phyloP scores from a whole-genome alignment of 2,113 vertebrate species.

The Mustelus asterias region DNA sequence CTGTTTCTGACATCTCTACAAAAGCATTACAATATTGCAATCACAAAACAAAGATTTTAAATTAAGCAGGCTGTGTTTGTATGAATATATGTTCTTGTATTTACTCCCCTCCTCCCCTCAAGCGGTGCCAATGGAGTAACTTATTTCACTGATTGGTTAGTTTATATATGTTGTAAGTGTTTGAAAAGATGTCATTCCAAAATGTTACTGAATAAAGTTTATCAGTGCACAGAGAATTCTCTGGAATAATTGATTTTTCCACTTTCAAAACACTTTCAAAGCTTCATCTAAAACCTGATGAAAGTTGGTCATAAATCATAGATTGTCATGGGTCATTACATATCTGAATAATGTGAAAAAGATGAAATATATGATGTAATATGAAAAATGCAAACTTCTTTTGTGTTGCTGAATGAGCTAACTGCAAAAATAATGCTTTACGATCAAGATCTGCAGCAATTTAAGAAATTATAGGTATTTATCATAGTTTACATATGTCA shows the following conservation, averaged over 20 bases:
- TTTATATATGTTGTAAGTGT: background rate
- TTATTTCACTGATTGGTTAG: background rate
- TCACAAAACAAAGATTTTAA: background rate
- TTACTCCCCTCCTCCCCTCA: background rate
- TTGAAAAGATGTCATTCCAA: background rate
- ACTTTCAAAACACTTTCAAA: background rate
- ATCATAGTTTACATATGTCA: background rate
- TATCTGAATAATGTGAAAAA: background rate
- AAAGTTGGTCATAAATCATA: background rate
- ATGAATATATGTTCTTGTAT: background rate
- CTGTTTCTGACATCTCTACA: background rate
- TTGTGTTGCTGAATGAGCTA: background rate
- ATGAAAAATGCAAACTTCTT: constrained; percentile 10
- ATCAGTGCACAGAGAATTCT: background rate
- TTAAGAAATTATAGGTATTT: background rate
- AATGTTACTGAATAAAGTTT: background rate
- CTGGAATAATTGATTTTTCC: background rate
- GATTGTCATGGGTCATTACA: background rate
- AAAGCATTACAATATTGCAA: background rate
- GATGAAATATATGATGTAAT: background rate
- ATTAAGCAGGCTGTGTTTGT: background rate
- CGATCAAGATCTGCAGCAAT: background rate
- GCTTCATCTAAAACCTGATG: background rate
- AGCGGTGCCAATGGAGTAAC: background rate
- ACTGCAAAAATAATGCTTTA: background rate